Base-by-base conservation (phyloP, 1,140 invertebrate genomes). In the Condylostylus longicornis region DNA sequence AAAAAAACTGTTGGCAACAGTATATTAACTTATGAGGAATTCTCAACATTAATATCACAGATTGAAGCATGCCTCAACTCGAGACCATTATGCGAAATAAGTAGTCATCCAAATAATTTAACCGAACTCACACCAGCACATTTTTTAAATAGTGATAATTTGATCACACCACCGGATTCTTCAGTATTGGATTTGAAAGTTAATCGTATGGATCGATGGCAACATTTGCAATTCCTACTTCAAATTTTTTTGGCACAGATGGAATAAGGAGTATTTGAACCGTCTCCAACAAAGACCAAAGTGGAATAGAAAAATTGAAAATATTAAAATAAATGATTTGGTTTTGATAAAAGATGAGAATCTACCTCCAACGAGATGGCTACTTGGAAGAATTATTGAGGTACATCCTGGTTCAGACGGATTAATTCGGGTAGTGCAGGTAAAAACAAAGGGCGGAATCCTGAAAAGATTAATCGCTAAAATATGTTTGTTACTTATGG, bases 331-430 rank as follows among this genome's bases (percentile, higher is more conserved):
- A 12, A 35, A 40, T 25, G 43, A 46, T 21, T 13, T 50, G 12
- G 58, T 62, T 3, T 30, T 63, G 0, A 37, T 62, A 6, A 53
- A 52, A 33, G 37, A 49, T 21, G 49, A 57, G 5, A 44, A 42
- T 14, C 14, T 50, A 12, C 52, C 54, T 20, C 55, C 50, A 6
- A 39, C 47, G 2, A 23, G 40, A 19, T 53, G 53, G 50, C 29
- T 19, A 18, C n/a, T 53, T 9, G 48, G 43, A 9, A 35, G 47
- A 3, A 37, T 53, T 9, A 38, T 35, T 10, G 15, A 47, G 27
- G 14, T 42, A 2, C 40, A 46, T 38, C 48, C 51, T 9, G 51
- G 49, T 9, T 4, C 33, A 9, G 51, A 53, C 29, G 34, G 33
- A 6, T 18, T 37, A 5, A 44, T 52, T 0, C 37, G 47, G 5